phyloP scores from a whole-genome alignment of 2,888 invertebrate species.

The Craniophora ligustri region DNA sequence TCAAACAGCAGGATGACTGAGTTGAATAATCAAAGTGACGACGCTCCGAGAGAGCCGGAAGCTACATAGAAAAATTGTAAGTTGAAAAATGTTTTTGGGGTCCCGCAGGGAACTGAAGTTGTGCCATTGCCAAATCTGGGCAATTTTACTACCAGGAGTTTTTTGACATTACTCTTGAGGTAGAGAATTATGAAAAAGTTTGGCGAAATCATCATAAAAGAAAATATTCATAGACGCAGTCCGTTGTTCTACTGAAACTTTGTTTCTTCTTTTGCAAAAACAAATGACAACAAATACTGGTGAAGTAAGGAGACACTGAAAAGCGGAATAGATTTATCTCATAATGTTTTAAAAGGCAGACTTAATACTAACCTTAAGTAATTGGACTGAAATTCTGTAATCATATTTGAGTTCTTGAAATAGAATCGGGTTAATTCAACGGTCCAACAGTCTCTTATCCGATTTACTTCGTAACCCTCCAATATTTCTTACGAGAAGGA shows the following conservation, averaged over 20 bases:
- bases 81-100: constrained; percentile 6
- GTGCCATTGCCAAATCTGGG: neutral
- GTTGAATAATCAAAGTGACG: constrained; percentile 54
- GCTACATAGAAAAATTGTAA: constrained; percentile 19
- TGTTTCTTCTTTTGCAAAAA: neutral
- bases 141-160: neutral
- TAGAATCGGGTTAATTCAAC: constrained; percentile 9
- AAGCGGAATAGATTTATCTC: neutral
- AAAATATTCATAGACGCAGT: neutral
- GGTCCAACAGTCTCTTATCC: neutral
- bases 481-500: constrained; percentile 7
- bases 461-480: constrained; percentile 7
- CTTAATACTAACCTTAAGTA: neutral
- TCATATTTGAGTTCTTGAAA: no score
- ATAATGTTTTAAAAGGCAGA: no score
- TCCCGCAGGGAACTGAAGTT: constrained; percentile 16
- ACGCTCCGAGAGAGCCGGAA: constrained; percentile 23
- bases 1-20: constrained; percentile 41
- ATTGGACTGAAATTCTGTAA: constrained; percentile 10
- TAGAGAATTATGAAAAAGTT: neutral
- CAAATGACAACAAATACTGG: neutral
- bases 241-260: neutral
- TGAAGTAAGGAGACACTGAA: neutral
- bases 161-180: neutral
- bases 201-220: no score